phyloP scores from a whole-genome alignment of 2,797 vertebrate species.

The Lycodopsis pacificus region DNA sequence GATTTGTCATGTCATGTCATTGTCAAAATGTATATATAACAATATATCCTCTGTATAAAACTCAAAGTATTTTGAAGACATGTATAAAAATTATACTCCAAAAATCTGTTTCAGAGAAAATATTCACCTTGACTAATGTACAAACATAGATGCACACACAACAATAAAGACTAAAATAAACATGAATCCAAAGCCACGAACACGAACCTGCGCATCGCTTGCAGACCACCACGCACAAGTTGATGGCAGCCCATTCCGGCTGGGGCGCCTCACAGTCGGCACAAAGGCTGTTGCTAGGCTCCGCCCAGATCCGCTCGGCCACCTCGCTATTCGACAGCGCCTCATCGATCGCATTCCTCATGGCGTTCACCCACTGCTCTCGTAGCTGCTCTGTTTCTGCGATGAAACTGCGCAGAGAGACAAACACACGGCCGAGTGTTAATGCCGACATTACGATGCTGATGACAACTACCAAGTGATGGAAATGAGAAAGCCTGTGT shows the following conservation, averaged over 20 bases:
- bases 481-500: conserved; percentile 3
- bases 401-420: conserved; percentile 84
- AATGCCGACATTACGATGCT: conserved; percentile 44
- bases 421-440: conserved; percentile 31
- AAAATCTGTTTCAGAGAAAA: conserved; percentile 3
- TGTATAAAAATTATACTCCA: not conserved
- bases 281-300: conserved; percentile 88
- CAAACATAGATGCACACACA: conserved; percentile 90
- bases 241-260: conserved; percentile 96
- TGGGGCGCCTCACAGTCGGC: conserved; percentile 88
- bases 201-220: conserved; percentile 92
- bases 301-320: conserved; percentile 88
- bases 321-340: conserved; percentile 93
- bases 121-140: conserved; percentile 69
- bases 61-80: not conserved
- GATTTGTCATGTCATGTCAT: not conserved
- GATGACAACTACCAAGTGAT: not conserved
- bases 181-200: not conserved
- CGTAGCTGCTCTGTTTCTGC: conserved; percentile 90
- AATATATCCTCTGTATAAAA: not conserved
- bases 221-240: conserved; percentile 95
- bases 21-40: not conserved
- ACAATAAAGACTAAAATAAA: conserved; percentile 44
- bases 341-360: conserved; percentile 89
- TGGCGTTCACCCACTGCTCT: conserved; percentile 92